Evolutionary conservation across 2,113 vertebrate species (phyloP).

Genomic region (Xyrauchen texanus): DNA sequence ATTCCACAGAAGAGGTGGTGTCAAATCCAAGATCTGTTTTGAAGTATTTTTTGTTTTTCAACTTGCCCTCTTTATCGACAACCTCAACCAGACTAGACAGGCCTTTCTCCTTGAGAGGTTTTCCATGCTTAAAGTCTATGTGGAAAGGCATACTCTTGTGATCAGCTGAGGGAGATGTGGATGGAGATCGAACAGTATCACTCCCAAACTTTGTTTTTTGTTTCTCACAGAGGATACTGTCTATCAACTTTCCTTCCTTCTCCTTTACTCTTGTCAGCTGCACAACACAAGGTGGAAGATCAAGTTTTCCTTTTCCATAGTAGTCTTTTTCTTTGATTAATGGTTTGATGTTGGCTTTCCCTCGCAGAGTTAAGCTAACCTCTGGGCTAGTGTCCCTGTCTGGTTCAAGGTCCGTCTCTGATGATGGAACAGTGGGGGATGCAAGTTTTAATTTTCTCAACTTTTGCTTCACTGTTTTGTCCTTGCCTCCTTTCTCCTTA

Average conservation of each 20-base stretch:
- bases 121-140: conserved; percentile 81
- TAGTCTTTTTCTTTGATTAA: conserved; percentile 83
- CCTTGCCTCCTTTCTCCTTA: conserved; percentile 89
- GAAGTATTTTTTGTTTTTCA: conserved; percentile 86
- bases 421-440: conserved; percentile 84
- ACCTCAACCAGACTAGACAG: conserved; percentile 83
- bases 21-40: conserved; percentile 83
- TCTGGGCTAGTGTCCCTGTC: conserved; percentile 87
- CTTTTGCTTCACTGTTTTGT: conserved; percentile 86
- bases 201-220: conserved; percentile 78
- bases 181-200: conserved; percentile 76
- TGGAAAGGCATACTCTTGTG: conserved; percentile 80
- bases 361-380: conserved; percentile 65
- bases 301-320: conserved; percentile 84
- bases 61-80: conserved; percentile 86
- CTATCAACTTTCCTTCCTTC: conserved; percentile 90
- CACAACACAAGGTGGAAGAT: conserved; percentile 92
- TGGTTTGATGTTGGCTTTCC: conserved; percentile 73
- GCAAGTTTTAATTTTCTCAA: conserved; percentile 85
- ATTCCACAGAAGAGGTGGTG: conserved; percentile 73
- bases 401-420: conserved; percentile 86
- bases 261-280: conserved; percentile 94
- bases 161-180: conserved; percentile 71
- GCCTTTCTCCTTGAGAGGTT: conserved; percentile 84
- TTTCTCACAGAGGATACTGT: conserved; percentile 81